phyloP scores from a whole-genome alignment of 2,797 vertebrate species.

The Podarcis lilfordi region DNA sequence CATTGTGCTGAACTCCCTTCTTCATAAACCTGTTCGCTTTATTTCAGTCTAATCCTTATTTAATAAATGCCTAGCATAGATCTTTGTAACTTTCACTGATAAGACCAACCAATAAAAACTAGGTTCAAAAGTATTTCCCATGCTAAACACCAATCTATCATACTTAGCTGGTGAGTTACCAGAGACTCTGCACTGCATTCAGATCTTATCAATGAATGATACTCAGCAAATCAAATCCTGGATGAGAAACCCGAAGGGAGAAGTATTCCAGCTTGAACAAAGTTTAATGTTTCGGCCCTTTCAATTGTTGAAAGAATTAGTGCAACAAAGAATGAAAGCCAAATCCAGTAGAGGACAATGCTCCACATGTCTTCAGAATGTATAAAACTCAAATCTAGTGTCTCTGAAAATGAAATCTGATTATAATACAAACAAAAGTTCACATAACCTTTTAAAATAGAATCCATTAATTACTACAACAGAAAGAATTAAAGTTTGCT shows the following conservation, averaged over 20 bases:
- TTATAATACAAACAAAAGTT: background rate
- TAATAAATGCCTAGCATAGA: slow-evolving; percentile 1
- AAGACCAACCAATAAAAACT: background rate
- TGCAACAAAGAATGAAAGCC: background rate
- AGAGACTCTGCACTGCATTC: background rate
- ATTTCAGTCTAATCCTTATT: background rate
- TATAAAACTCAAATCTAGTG: background rate
- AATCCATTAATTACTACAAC: background rate
- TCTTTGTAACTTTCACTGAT: background rate
- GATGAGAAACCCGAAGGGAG: background rate
- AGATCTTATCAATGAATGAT: background rate
- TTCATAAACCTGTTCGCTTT: background rate
- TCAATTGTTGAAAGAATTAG: background rate
- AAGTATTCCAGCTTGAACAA: background rate
- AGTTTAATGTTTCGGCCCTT: background rate
- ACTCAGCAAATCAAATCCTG: background rate
- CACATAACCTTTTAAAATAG: background rate
- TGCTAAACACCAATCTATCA: background rate
- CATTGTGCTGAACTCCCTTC: background rate
- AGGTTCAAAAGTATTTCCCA: background rate
- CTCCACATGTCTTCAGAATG: background rate
- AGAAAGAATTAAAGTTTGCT: background rate
- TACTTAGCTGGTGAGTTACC: background rate
- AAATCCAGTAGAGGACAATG: background rate
- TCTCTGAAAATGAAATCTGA: background rate